Evolutionary conservation across 1,140 invertebrate species (phyloP), one percentile per base, ranked within the genome.

Genomic region (Drosophila littoralis): DNA sequence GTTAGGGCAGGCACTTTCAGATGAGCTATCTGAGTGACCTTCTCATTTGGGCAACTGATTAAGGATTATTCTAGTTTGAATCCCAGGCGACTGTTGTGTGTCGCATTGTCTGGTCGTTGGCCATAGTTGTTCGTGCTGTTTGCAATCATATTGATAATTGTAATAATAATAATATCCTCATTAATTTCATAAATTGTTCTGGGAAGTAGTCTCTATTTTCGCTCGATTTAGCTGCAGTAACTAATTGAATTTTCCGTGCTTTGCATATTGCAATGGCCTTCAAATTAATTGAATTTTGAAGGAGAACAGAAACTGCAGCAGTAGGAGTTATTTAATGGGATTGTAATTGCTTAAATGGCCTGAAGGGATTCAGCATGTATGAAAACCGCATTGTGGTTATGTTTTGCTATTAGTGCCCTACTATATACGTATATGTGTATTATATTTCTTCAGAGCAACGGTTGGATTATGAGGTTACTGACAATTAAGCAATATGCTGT

Each of bases 321-420:
- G 8, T 54, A 7, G 22, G 12, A 50, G 46, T 4, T 51, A 10
- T 38, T 38, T 42, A 52, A 52, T 54, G 51, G 51, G 13, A 15
- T 36, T 54, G 33, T 54, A 54, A 54, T 54, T 54, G 51, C 51
- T 54, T 36, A 54, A 54, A 54, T 36, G 13, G 33, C 51, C 51
- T 17, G 10, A 54, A 54, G 51, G 51, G 50, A 52, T n/a, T 17
- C 13, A 32, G 28, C 32, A 35, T 28, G 35, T 36, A 6, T 36
- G 51, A 35, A 17, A 17, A 13, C 51, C 40, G n/a, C n/a, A 42
- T 42, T 42, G 40, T 42, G 40, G 40, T 7, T 32, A 13, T 54
- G 33, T 54, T 54, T 36, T 54, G 3, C 28, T 35, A 35, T 54
- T 35, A 36, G 13, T 17, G 15, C 7, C 15, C n/a, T n/a, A 38